phyloP scores from a whole-genome alignment of 64 coral and sea anemone genomes.

The Stylophora pistillata region DNA sequence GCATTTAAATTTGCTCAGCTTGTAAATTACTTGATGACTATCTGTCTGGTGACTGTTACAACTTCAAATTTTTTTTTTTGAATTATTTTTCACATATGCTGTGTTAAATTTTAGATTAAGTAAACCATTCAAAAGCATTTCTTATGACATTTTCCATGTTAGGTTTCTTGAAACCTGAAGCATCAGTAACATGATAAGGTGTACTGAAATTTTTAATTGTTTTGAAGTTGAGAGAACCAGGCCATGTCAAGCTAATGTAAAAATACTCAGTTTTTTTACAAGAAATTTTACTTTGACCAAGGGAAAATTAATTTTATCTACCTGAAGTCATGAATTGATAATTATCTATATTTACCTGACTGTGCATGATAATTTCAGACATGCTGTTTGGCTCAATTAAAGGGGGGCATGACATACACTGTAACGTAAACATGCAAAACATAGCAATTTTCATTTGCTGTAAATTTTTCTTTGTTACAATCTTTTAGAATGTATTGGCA shows the following conservation, averaged over 20 bases:
- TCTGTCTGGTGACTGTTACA: too few species aligned
- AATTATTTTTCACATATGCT: too few species aligned
- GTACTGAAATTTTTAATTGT: too few species aligned
- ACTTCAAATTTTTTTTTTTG: too few species aligned
- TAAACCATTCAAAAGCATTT: too few species aligned
- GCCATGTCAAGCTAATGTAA: not conserved
- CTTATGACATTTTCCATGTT: too few species aligned
- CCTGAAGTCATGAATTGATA: conserved; percentile 25
- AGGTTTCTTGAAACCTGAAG: too few species aligned
- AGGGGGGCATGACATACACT: not conserved
- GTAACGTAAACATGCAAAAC: not conserved
- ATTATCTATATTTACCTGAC: not conserved
- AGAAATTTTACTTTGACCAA: conserved; percentile 10
- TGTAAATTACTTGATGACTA: too few species aligned
- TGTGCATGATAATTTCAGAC: conserved; percentile 21
- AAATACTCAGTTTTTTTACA: not conserved
- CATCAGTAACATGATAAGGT: too few species aligned
- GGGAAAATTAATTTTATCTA: not conserved
- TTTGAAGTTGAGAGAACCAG: too few species aligned
- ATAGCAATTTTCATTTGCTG: not conserved
- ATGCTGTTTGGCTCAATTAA: conserved; percentile 20
- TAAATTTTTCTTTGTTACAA: not conserved
- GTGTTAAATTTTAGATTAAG: too few species aligned
- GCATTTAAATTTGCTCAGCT: too few species aligned
- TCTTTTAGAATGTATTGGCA: not conserved